phyloP scores from a whole-genome alignment of 2,113 vertebrate genomes.

The Formicarius rufipectus region DNA sequence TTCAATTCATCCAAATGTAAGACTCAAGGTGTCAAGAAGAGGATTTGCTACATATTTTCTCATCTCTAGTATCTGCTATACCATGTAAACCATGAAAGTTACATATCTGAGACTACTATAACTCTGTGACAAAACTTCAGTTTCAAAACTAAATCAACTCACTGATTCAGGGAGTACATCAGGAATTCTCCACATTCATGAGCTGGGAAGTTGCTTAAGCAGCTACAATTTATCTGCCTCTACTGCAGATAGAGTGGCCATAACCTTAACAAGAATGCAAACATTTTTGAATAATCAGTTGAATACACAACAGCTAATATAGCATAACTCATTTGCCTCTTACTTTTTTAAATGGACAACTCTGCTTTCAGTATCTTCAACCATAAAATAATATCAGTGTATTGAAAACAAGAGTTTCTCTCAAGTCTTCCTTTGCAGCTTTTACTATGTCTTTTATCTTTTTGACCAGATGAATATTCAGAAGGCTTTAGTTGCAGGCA shows the following conservation, averaged over 20 bases:
- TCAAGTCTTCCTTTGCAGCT: background rate
- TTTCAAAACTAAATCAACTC: background rate
- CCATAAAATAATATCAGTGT: background rate
- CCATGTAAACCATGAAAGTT: background rate
- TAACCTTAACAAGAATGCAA: background rate
- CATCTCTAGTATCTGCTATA: background rate
- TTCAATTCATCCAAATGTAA: background rate
- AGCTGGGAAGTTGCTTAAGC: background rate
- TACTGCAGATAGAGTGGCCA: background rate
- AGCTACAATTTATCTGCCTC: background rate
- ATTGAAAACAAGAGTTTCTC: background rate
- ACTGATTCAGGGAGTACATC: background rate
- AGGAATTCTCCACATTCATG: background rate
- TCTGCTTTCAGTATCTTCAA: background rate
- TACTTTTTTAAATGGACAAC: background rate
- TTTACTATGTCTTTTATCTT: background rate
- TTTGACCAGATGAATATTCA: background rate
- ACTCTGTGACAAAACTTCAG: background rate
- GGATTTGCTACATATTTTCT: rapidly evolving
- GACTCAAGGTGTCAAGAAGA: background rate
- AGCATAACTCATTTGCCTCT: background rate
- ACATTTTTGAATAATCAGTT: background rate
- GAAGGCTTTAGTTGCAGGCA: background rate
- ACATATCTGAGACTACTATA: background rate
- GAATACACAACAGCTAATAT: background rate